These are phyloP conservation scores for Lutjanus campechanus DNA, from an alignment of 2,797 vertebrate genomes.

Conservation along the genomic window DNA sequence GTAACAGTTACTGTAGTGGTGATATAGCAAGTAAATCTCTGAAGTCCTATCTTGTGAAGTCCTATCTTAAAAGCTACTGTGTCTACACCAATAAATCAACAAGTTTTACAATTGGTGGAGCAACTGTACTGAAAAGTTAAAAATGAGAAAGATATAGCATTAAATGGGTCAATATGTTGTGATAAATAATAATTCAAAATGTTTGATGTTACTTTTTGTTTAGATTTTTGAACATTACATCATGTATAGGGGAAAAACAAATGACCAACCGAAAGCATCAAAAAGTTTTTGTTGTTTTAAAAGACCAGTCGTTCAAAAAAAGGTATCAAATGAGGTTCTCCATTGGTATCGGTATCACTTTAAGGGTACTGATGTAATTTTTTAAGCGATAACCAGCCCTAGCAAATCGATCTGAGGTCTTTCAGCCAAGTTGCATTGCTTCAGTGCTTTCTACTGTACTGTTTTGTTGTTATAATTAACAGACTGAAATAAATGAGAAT, in stretches of 20 bases:
- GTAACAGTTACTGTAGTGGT: not conserved
- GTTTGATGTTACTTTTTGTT: not conserved
- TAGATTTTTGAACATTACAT: not conserved
- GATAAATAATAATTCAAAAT: not conserved
- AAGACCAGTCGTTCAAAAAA: no score
- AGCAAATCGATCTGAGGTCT: not conserved
- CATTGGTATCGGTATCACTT: no score
- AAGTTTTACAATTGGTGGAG: not conserved
- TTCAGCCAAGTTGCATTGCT: not conserved
- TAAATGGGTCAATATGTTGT: not conserved
- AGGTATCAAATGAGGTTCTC: no score
- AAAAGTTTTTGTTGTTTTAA: no score
- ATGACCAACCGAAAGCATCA: not conserved
- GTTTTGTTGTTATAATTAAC: not conserved
- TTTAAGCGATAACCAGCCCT: no score
- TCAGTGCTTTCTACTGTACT: not conserved
- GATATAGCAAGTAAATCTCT: not conserved
- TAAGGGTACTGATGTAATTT: no score
- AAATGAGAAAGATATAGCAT: not conserved
- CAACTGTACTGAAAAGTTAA: not conserved
- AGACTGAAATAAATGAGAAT: not conserved
- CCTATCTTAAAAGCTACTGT: not conserved
- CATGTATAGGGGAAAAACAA: not conserved
- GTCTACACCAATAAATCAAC: not conserved
- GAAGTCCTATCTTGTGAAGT: conserved; percentile 2